Evolutionary conservation across 2,888 invertebrate species (phyloP).

Genomic region (Megamerina dolium): DNA sequence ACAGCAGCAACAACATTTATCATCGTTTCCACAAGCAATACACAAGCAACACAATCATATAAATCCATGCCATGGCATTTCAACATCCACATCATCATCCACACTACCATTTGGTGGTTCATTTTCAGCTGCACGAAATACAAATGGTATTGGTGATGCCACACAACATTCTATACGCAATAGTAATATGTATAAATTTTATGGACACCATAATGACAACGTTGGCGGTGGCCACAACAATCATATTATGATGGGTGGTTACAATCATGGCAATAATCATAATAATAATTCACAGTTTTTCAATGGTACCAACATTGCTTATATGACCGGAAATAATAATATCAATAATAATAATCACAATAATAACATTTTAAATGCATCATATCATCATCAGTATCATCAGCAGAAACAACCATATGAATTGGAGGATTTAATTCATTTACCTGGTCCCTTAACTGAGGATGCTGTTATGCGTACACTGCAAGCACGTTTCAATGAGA

Average conservation of each 20-base stretch:
- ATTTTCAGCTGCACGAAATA: constrained; percentile 15
- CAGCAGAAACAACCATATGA: constrained; percentile 44
- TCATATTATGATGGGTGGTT: no score
- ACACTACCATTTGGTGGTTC: constrained; percentile 40
- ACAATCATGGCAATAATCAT: no score
- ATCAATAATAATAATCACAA: constrained; percentile 18
- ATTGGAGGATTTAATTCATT: constrained; percentile 85
- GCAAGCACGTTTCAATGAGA: constrained; percentile 80
- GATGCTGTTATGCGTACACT: constrained; percentile 88
- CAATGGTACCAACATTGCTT: no score
- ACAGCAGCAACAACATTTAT: constrained; percentile 22
- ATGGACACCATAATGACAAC: background rate
- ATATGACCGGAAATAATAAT: constrained; percentile 7
- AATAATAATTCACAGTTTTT: no score
- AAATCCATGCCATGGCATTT: constrained; percentile 42
- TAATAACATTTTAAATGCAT: constrained; percentile 4
- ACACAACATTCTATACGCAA: constrained; percentile 3
- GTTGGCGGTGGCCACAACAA: constrained; percentile 4
- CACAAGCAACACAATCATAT: constrained; percentile 35
- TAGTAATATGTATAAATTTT: constrained; percentile 5
- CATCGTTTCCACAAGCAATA: constrained; percentile 33
- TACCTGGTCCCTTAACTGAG: constrained; percentile 88
- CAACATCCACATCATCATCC: no score
- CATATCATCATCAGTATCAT: background rate
- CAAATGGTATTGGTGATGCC: constrained; percentile 6